phyloP scores from a whole-genome alignment of 2,888 invertebrate genomes.

The Nebria salina region DNA sequence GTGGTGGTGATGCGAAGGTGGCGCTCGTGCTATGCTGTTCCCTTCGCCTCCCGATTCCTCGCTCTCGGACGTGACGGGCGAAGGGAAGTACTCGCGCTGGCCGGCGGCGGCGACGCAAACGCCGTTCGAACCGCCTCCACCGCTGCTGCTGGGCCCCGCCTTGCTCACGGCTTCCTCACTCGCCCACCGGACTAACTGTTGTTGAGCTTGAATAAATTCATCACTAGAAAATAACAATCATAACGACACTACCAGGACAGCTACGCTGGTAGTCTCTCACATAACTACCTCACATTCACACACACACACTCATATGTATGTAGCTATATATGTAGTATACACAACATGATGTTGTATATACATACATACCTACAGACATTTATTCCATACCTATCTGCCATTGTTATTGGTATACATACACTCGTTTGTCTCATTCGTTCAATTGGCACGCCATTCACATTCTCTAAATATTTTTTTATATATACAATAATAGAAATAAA shows the following conservation, averaged over 20 bases:
- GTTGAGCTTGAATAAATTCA: constrained; percentile 98
- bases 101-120: constrained; percentile 63
- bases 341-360: not conserved
- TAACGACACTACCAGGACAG: constrained; percentile 70
- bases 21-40: constrained; percentile 57
- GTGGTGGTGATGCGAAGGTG: constrained; percentile 62
- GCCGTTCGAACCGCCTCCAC: constrained; percentile 49
- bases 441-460: not conserved
- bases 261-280: constrained; percentile 51
- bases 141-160: constrained; percentile 59
- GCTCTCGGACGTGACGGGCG: constrained; percentile 66
- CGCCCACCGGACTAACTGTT: constrained; percentile 95
- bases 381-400: not conserved
- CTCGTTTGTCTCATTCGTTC: too few relatives aligned
- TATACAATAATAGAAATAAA: not conserved
- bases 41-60: constrained; percentile 68
- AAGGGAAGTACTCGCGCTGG: constrained; percentile 69
- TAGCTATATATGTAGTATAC: not conserved
- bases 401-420: not conserved
- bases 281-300: constrained; percentile 2
- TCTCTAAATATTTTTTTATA: constrained; percentile 2
- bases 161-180: constrained; percentile 77
- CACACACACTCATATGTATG: not conserved
- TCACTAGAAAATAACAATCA: constrained; percentile 93
- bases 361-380: not conserved